Percentiles rank a stretch among this genome's conserved stretches.
phyloP scores from a whole-genome alignment of 37 sponge, comb jelly and placozoan species.

The Halisarca cf. caerulea region DNA sequence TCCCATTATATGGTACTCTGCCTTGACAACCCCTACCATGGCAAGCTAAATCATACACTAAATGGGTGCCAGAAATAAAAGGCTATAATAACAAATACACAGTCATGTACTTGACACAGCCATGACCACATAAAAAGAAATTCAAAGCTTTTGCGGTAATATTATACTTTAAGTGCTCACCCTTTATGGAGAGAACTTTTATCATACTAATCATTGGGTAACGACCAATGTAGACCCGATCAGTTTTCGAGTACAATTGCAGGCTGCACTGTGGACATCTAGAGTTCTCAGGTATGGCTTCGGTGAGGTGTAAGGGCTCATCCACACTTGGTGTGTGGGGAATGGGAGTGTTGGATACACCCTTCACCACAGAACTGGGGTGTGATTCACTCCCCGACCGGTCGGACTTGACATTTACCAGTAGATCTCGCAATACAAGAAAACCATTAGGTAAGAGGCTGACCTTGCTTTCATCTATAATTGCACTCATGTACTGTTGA shows the following conservation, averaged over 20 bases:
- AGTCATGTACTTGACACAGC: background rate
- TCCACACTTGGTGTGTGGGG: background rate
- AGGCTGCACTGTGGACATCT: background rate
- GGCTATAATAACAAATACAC: background rate
- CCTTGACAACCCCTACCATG: background rate
- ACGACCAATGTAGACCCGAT: background rate
- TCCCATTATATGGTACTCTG: background rate
- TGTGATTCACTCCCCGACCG: background rate
- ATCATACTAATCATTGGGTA: background rate
- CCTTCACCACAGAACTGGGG: background rate
- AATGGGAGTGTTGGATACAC: background rate
- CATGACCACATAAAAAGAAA: background rate
- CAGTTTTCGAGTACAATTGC: background rate
- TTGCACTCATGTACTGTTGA: background rate
- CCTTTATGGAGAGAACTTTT: background rate
- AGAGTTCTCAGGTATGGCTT: background rate
- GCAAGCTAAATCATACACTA: slow-evolving; percentile 6
- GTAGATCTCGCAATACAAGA: background rate
- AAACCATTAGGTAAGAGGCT: background rate
- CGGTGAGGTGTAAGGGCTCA: background rate
- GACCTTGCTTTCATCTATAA: background rate
- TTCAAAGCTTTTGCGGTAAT: background rate
- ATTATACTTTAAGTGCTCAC: background rate
- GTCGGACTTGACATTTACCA: background rate
- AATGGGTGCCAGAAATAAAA: background rate